Percentiles rank a stretch among this genome's conserved stretches.
Evolutionary conservation across 2,888 invertebrate genomes (phyloP).

Genomic region (Hyles lineata): DNA sequence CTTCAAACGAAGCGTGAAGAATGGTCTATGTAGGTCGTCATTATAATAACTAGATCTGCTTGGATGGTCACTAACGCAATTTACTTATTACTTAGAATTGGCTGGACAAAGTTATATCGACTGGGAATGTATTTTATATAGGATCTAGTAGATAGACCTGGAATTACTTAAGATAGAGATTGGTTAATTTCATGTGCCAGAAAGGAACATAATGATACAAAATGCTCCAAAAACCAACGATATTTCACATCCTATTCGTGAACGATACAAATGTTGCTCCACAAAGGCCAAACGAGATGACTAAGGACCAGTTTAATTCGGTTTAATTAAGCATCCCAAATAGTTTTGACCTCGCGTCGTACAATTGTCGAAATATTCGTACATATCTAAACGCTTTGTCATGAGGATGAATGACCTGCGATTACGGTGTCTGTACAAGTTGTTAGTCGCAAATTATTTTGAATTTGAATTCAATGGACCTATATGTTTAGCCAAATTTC

Average conservation of each 20-base stretch:
- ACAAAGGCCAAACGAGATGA: conserved; percentile 14
- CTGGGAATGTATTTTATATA: too few species aligned
- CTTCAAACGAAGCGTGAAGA: conserved; percentile 27
- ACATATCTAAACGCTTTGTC: not conserved
- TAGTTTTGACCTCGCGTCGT: conserved; percentile 13
- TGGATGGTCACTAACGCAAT: not conserved
- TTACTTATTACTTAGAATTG: not conserved
- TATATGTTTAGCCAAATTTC: too few species aligned
- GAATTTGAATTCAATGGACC: not conserved
- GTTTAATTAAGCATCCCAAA: conserved; percentile 20
- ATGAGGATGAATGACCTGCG: not conserved
- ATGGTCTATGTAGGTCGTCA: conserved; percentile 6
- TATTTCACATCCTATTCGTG: not conserved
- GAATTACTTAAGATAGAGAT: too few species aligned
- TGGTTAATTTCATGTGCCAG: too few species aligned
- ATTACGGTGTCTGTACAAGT: not conserved
- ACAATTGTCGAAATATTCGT: conserved; percentile 9
- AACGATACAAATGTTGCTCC: not conserved
- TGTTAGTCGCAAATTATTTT: not conserved
- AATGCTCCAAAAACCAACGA: not conserved
- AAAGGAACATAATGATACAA: not conserved
- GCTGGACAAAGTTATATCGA: not conserved
- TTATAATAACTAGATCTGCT: not conserved
- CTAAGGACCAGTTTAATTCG: conserved; percentile 15
- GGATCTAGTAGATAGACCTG: too few species aligned